Percentiles rank a stretch among this genome's conserved stretches.
These are phyloP conservation scores for Colistium nudipinnis DNA, from an alignment of 2,113 vertebrate genomes.

Conservation along the genomic window DNA sequence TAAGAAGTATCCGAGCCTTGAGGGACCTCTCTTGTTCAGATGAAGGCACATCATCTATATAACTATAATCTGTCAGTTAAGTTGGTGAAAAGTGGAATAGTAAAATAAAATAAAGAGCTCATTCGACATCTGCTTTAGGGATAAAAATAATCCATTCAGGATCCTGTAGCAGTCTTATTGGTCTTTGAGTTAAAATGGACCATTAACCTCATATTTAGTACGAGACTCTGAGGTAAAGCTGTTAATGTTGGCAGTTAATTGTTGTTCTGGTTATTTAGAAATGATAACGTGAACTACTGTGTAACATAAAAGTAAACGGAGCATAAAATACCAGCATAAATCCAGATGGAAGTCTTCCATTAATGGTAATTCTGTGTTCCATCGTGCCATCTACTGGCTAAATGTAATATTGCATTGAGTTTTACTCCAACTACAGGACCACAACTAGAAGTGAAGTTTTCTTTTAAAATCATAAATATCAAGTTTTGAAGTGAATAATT, in stretches of 20 bases:
- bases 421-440: background rate
- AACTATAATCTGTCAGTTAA: background rate
- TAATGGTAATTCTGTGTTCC: conserved; percentile 11
- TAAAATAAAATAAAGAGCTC: conserved; percentile 19
- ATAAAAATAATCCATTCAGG: conserved; percentile 7
- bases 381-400: conserved; percentile 60
- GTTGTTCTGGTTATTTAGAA: conserved; percentile 19
- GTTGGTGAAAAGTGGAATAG: conserved; percentile 5
- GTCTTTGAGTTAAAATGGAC: conserved; percentile 35
- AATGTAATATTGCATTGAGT: conserved; percentile 27
- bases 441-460: background rate
- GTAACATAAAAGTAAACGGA: conserved; percentile 10
- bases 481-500: background rate
- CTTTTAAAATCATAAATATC: conserved; percentile 1
- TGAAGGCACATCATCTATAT: background rate
- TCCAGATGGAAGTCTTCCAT: background rate
- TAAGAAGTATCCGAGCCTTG: background rate
- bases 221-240: conserved; percentile 38
- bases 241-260: conserved; percentile 42
- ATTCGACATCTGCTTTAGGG: conserved; percentile 6
- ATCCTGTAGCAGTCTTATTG: conserved; percentile 37
- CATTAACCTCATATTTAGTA: conserved; percentile 19
- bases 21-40: conserved; percentile 9
- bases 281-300: background rate
- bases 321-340: conserved; percentile 2